Evolutionary conservation across 2,113 vertebrate genomes (phyloP), one percentile per base, ranked within the genome.

Genomic region (Cephalopterus ornatus): DNA sequence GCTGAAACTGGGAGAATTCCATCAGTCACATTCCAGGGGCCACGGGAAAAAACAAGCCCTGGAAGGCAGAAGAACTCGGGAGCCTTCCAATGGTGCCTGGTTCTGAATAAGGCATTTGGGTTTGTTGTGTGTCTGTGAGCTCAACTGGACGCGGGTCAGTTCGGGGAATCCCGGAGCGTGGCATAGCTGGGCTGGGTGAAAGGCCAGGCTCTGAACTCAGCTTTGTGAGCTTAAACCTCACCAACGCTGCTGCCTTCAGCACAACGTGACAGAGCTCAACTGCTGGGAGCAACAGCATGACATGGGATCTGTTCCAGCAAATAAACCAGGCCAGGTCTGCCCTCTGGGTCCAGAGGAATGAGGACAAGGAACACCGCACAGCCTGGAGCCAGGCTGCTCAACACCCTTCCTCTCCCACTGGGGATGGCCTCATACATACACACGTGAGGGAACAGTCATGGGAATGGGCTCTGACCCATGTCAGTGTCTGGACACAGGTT

Each of bases 1-100:
- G 95, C 85, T 94, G 91, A 96, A 90, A 9, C 50, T 20, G 81
- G 72, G 93, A 75, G 76, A 96, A 97, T 73, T 78, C 41, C 62
- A 96, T 61, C 85, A 75, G 55, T 22, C 12, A 2, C 78, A 71
- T 78, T 81, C 56, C 91, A 78, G 88, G 17, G 55, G 26, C 56
- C 79, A 74, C 2, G 53, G 91, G 61, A 52, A 37, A 76, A 94
- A 95, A 72, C n/a, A 78, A 92, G 79, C 67, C 50, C 89, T 86
- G 85, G 66, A 95, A 95, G 75, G 83, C 76, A 92, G 85, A 65
- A 95, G 85, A 83, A 62, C 62, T 91, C 80, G 18, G 58, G 84
- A 92, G 92, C 83, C 61, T 96, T 96, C 83, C 85, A 91, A 6
- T 39, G 9, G 76, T 56, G 73, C 2, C 3, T 68, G 66, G 73